A percentile compares a stretch with the other conserved stretches of the same genome.
Conservation (phyloP, 1,140 invertebrate genomes). For the Pachypeltis micranthus region DNA sequence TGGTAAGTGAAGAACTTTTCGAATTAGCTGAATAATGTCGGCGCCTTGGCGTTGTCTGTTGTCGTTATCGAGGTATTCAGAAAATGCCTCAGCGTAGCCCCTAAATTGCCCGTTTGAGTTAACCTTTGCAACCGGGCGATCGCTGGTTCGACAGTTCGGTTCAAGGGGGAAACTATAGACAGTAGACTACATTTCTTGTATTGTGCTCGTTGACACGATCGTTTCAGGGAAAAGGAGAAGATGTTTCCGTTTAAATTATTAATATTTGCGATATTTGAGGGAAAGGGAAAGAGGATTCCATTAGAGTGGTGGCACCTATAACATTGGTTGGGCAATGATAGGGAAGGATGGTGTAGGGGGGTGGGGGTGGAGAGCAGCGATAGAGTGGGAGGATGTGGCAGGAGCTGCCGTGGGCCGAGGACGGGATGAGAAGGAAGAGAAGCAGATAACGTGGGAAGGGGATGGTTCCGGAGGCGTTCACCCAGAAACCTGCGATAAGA, state of each 20-base stretch:
- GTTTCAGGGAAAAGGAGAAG: neutral
- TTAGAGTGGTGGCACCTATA: slow-evolving; percentile 1
- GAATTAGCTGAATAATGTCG: too few relatives aligned
- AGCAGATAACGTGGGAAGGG: slow-evolving; percentile 26
- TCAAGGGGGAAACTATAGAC: too few relatives aligned
- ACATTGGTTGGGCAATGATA: too few relatives aligned
- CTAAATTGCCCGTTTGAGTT: too few relatives aligned
- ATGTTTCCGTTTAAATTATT: slow-evolving; percentile 8
- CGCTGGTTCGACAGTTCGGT: too few relatives aligned
- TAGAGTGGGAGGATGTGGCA: neutral
- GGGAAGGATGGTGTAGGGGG: neutral
- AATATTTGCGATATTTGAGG: slow-evolving; percentile 11
- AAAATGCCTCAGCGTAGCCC: too few relatives aligned
- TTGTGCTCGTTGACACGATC: neutral
- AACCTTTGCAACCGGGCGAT: too few relatives aligned
- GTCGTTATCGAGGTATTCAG: too few relatives aligned
- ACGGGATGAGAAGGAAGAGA: slow-evolving; percentile 27
- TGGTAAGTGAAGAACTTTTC: too few relatives aligned
- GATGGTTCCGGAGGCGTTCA: slow-evolving; percentile 26
- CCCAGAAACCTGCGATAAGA: slow-evolving; percentile 11
- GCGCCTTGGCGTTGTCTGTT: too few relatives aligned
- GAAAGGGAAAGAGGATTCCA: slow-evolving; percentile 3
- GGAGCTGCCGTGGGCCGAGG: neutral
- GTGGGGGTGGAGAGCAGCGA: slow-evolving; percentile 5
- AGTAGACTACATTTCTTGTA: too few relatives aligned